Evolutionary conservation across 1,140 invertebrate species (phyloP).

Genomic region (Drosophila ironensis): DNA sequence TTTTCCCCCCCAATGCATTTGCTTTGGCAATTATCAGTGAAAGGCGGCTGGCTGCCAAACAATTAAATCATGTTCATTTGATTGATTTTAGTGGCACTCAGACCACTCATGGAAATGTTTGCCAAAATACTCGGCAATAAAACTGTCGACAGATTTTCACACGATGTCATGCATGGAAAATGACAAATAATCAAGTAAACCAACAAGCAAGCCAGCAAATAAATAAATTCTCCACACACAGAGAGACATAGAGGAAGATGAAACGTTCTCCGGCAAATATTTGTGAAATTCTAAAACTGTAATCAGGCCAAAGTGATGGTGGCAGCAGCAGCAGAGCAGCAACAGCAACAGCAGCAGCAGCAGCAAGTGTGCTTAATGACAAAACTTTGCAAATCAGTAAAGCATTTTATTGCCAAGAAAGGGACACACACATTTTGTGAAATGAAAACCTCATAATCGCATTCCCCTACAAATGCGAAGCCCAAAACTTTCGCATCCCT

Average conservation of each 20-base stretch:
- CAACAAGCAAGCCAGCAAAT: constrained; percentile 17
- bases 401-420: constrained; percentile 61
- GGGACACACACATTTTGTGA: constrained; percentile 17
- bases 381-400: constrained; percentile 76
- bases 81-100: constrained; percentile 18
- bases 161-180: constrained; percentile 35
- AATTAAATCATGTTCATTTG: constrained; percentile 15
- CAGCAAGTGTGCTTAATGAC: constrained; percentile 73
- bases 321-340: too few relatives aligned
- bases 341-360: too few relatives aligned
- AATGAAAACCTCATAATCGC: constrained; percentile 66
- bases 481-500: constrained; percentile 53
- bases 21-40: constrained; percentile 20
- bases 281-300: constrained; percentile 67
- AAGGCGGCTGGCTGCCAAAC: neutral
- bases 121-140: constrained; percentile 34
- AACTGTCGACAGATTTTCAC: constrained; percentile 51
- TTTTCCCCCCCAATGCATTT: neutral
- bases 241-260: neutral
- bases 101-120: constrained; percentile 8
- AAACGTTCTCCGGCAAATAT: constrained; percentile 55
- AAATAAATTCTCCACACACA: constrained; percentile 27
- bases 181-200: constrained; percentile 43
- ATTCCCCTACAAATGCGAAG: constrained; percentile 45
- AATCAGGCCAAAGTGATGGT: constrained; percentile 43